Conservation (phyloP, 2,797 vertebrate genomes). For the Urocyon cinereoargenteus region DNA sequence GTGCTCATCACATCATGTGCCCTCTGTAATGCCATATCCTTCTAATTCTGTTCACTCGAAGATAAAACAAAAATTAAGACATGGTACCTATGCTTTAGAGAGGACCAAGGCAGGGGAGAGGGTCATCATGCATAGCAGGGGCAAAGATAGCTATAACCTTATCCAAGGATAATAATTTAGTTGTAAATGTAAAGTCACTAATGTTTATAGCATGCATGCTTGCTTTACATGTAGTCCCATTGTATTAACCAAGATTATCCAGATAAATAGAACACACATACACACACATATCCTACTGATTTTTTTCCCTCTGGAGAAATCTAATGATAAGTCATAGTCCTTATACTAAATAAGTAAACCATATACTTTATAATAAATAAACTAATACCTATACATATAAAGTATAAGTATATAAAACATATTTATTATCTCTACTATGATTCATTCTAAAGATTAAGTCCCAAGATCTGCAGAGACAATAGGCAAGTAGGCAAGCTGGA, state of each 20-base stretch:
- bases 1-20: no score
- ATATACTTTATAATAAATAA: background rate
- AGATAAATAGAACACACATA: background rate
- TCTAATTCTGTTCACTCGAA: conserved; percentile 21
- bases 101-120: background rate
- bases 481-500: background rate
- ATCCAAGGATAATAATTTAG: background rate
- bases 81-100: background rate
- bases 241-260: background rate
- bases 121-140: background rate
- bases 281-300: background rate
- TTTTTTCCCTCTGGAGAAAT: background rate
- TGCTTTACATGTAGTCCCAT: background rate
- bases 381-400: background rate
- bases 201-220: background rate
- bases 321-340: background rate
- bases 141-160: background rate
- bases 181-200: background rate
- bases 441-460: background rate
- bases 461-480: background rate
- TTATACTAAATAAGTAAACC: background rate
- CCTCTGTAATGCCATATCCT: background rate
- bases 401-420: background rate
- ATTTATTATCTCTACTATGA: background rate
- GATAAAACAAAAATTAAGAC: background rate